phyloP scores from a whole-genome alignment of 2,888 invertebrate genomes.

The Chrysodeixis includens region DNA sequence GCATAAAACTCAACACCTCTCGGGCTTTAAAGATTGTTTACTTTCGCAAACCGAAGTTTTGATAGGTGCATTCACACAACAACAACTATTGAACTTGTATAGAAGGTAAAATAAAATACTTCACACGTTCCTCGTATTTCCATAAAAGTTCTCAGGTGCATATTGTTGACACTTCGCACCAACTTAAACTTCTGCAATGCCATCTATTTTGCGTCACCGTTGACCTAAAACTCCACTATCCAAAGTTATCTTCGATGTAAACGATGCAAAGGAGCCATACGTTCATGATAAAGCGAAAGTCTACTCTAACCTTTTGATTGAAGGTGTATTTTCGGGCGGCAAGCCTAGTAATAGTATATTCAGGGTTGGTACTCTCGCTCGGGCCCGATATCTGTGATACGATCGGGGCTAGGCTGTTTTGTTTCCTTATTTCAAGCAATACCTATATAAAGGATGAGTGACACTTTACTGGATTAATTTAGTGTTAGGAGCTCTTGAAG shows the following conservation, averaged over 20 bases:
- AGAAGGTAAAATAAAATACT: slow-evolving; percentile 25
- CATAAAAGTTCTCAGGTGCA: slow-evolving; percentile 12
- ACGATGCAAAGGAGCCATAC: slow-evolving; percentile 69
- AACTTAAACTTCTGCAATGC: slow-evolving; percentile 51
- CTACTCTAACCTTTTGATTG: slow-evolving; percentile 49
- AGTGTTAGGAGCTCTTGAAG: slow-evolving; percentile 48
- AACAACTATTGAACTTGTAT: slow-evolving; percentile 13
- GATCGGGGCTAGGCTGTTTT: slow-evolving; percentile 73
- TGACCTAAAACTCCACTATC: slow-evolving; percentile 81
- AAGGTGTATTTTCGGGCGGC: slow-evolving; percentile 48
- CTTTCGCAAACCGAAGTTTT: neutral
- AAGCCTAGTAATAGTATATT: slow-evolving; percentile 47
- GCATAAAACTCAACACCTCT: too few species aligned
- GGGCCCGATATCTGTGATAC: slow-evolving; percentile 68
- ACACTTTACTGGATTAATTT: slow-evolving; percentile 63
- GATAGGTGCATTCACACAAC: neutral
- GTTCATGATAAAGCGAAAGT: slow-evolving; percentile 49
- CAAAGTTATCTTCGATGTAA: slow-evolving; percentile 81
- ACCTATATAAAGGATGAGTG: slow-evolving; percentile 59
- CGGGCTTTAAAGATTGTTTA: neutral
- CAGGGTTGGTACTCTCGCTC: slow-evolving; percentile 52
- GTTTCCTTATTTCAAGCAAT: slow-evolving; percentile 76
- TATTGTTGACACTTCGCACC: slow-evolving; percentile 23
- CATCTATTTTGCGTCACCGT: slow-evolving; percentile 45
- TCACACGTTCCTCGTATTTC: slow-evolving; percentile 6